phyloP scores from a whole-genome alignment of 2,888 invertebrate species.

The Tetragonisca angustula region DNA sequence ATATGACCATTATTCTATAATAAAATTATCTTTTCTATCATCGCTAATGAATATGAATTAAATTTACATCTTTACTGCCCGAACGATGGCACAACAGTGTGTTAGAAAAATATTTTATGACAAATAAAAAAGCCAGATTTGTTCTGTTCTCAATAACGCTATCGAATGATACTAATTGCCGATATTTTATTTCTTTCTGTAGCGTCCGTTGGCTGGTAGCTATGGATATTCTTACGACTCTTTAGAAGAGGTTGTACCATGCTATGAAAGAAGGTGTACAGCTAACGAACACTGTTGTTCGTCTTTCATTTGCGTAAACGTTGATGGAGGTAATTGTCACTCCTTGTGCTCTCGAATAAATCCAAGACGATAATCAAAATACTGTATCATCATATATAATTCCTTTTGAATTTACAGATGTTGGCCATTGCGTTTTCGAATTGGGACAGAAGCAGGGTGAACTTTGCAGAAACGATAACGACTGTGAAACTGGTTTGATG shows the following conservation, averaged over 20 bases:
- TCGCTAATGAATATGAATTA: too few relatives aligned
- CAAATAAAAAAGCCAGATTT: slow-evolving; percentile 21
- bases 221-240: slow-evolving; percentile 83
- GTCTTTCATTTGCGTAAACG: slow-evolving; percentile 90
- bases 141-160: slow-evolving; percentile 12
- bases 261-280: slow-evolving; percentile 90
- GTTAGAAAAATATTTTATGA: too few relatives aligned
- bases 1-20: too few relatives aligned
- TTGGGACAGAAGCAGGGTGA: slow-evolving; percentile 93
- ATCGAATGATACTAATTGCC: not conserved
- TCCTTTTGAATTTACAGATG: slow-evolving; percentile 82
- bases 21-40: too few relatives aligned
- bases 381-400: not conserved
- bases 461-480: slow-evolving; percentile 92
- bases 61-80: too few relatives aligned
- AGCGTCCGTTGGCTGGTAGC: slow-evolving; percentile 76
- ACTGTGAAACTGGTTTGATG: slow-evolving; percentile 93
- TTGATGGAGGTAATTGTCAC: slow-evolving; percentile 86
- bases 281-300: slow-evolving; percentile 94
- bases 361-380: not conserved
- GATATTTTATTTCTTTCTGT: slow-evolving; percentile 26
- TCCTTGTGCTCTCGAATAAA: not conserved
- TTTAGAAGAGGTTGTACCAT: slow-evolving; percentile 87
- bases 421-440: slow-evolving; percentile 88
- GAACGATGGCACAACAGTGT: too few relatives aligned